Conservation (phyloP, 2,888 invertebrate genomes). For the Monochamus alternatus region DNA sequence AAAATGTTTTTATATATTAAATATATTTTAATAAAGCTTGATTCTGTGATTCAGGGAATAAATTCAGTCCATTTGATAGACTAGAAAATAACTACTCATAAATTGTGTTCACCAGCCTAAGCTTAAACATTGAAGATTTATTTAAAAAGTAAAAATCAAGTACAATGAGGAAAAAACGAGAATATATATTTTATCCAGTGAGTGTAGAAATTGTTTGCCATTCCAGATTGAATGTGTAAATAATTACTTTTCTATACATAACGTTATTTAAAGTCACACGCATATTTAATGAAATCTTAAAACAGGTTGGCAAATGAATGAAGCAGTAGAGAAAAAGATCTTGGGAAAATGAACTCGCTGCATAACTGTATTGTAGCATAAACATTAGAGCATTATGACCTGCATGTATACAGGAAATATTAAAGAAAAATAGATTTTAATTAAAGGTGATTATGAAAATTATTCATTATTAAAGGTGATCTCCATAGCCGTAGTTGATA, state of each 20-base stretch:
- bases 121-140: too few species aligned
- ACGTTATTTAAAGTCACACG: conserved; percentile 18
- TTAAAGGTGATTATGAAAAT: conserved; percentile 36
- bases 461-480: conserved; percentile 44
- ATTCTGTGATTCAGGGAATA: too few species aligned
- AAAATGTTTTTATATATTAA: too few species aligned
- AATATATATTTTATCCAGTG: neutral
- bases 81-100: too few species aligned
- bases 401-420: conserved; percentile 47
- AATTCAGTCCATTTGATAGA: too few species aligned
- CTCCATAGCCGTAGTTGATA: conserved; percentile 42
- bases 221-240: conserved; percentile 28
- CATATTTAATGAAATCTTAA: conserved; percentile 32
- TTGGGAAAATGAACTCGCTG: conserved; percentile 52
- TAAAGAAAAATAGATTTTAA: conserved; percentile 39
- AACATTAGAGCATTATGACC: conserved; percentile 35
- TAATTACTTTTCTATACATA: conserved; percentile 23
- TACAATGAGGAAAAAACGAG: too few species aligned
- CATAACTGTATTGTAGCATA: conserved; percentile 39
- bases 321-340: conserved; percentile 27
- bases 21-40: too few species aligned
- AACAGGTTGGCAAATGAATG: conserved; percentile 40
- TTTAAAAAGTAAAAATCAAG: neutral
- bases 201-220: conserved; percentile 10
- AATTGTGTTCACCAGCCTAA: too few species aligned